These are phyloP conservation scores for Brachionus calyciflorus DNA, from an alignment of 1,140 invertebrate genomes.

Conservation along the genomic window DNA sequence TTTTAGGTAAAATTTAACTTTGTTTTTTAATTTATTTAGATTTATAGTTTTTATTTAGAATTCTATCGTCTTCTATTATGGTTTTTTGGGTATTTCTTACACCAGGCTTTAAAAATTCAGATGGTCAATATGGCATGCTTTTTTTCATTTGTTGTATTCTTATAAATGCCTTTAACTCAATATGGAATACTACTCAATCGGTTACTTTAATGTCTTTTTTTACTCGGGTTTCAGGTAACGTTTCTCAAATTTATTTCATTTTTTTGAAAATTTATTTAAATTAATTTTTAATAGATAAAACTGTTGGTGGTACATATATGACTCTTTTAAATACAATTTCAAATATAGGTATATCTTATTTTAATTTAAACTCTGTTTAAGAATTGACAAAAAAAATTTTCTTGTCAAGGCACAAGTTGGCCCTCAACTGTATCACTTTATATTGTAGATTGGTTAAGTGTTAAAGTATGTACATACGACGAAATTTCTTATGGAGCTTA, in stretches of 20 bases:
- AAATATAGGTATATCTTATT: constrained; percentile 72
- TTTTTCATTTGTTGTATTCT: constrained; percentile 5
- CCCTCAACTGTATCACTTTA: constrained; percentile 19
- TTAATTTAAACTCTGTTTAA: background rate
- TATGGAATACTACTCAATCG: constrained; percentile 65
- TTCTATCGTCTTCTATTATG: background rate
- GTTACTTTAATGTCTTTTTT: constrained; percentile 76
- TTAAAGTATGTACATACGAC: background rate
- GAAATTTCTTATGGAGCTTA: background rate
- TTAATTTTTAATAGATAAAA: constrained; percentile 62
- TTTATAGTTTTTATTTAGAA: background rate
- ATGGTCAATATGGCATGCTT: background rate
- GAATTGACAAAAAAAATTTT: background rate
- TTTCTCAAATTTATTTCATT: background rate
- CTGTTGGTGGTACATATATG: constrained; percentile 97
- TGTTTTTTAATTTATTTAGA: background rate
- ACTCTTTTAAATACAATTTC: constrained; percentile 92
- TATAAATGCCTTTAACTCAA: background rate
- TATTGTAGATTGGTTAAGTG: background rate
- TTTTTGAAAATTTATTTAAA: constrained; percentile 70
- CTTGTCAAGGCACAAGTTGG: no score
- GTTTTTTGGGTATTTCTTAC: constrained; percentile 8
- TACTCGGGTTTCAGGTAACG: constrained; percentile 69
- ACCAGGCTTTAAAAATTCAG: constrained; percentile 12
- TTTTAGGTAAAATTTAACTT: constrained; percentile 63